Conservation (phyloP, 2,113 vertebrate species). For the Manacus vitellinus region DNA sequence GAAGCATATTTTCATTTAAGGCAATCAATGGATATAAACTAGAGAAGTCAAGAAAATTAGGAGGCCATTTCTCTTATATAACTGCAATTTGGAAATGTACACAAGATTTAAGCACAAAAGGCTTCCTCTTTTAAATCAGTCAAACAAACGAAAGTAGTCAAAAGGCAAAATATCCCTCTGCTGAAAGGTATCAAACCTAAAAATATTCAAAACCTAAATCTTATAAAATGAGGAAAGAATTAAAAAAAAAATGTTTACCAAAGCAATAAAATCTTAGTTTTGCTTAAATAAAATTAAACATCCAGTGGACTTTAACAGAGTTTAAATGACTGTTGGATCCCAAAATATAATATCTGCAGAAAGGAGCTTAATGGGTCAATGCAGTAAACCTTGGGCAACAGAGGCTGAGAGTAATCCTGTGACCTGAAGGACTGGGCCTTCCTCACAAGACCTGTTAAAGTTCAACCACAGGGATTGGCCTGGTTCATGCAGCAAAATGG, state of each 20-base stretch:
- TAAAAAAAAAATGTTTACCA: not conserved
- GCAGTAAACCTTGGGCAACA: too few species aligned
- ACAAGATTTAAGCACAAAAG: not conserved
- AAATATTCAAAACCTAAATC: not conserved
- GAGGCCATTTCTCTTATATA: not conserved
- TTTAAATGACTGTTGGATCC: not conserved
- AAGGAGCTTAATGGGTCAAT: too few species aligned
- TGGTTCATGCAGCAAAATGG: too few species aligned
- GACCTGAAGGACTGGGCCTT: too few species aligned
- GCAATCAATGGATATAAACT: not conserved
- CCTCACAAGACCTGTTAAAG: too few species aligned
- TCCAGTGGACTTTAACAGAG: not conserved
- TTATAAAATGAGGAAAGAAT: not conserved
- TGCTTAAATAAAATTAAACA: not conserved
- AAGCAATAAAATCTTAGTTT: not conserved
- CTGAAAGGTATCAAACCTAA: not conserved
- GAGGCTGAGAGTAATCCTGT: too few species aligned
- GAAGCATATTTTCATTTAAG: not conserved
- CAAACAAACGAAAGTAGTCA: not conserved
- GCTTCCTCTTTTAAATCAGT: not conserved
- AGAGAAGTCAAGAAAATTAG: not conserved
- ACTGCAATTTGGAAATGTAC: not conserved
- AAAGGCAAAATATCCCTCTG: not conserved
- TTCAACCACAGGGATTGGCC: too few species aligned
- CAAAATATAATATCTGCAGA: too few species aligned